phyloP scores from a whole-genome alignment of 2,888 invertebrate species.

The Patella depressa region DNA sequence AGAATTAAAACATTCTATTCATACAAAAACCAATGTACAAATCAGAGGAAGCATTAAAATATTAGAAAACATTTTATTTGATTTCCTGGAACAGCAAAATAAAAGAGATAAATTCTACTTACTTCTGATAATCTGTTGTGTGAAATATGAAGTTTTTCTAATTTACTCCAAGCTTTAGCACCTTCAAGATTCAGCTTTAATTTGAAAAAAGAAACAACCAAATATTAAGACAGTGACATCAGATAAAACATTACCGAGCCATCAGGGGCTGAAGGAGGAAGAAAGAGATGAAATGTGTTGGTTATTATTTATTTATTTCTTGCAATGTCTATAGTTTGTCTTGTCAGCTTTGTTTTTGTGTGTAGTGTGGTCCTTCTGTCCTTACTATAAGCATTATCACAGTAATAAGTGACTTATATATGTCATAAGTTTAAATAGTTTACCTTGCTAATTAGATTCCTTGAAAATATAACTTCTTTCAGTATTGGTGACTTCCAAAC shows the following conservation, averaged over 20 bases:
- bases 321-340: too few species aligned
- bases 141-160: constrained; percentile 57
- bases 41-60: neutral
- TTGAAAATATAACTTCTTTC: constrained; percentile 58
- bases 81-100: neutral
- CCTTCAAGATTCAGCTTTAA: constrained; percentile 52
- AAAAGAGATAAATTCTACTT: constrained; percentile 15
- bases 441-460: constrained; percentile 59
- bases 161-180: constrained; percentile 53
- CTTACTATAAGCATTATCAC: constrained; percentile 2
- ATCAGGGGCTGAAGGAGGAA: too few species aligned
- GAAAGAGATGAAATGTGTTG: too few species aligned
- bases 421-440: neutral
- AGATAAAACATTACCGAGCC: too few species aligned
- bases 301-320: too few species aligned
- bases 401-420: neutral
- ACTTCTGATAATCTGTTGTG: constrained; percentile 58
- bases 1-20: neutral
- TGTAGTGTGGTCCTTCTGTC: neutral
- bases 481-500: constrained; percentile 58
- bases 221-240: too few species aligned
- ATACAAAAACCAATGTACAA: neutral
- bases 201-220: too few species aligned
- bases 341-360: too few species aligned
- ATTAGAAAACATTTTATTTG: neutral